Evolutionary conservation across 1,140 invertebrate genomes (phyloP).

Genomic region (Drosophila parabipectinata): DNA sequence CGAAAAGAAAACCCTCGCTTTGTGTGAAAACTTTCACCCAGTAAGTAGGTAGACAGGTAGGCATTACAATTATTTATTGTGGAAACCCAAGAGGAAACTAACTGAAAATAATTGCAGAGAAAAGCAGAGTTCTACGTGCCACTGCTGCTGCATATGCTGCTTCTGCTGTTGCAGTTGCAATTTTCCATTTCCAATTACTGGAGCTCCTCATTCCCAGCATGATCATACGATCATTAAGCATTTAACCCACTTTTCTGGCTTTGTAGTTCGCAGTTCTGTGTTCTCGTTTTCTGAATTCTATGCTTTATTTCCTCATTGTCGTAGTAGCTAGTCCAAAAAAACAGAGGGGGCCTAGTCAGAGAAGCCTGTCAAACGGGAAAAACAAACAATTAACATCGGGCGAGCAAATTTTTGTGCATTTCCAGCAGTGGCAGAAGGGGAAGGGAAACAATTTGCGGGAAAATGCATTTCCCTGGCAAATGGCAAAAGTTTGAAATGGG

Average conservation of each 20-base stretch:
- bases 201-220: slow-evolving; percentile 32
- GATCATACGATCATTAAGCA: slow-evolving; percentile 47
- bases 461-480: slow-evolving; percentile 42
- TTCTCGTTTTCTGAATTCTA: slow-evolving; percentile 43
- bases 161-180: slow-evolving; percentile 14
- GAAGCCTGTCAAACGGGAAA: slow-evolving; percentile 26
- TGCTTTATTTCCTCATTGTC: slow-evolving; percentile 53
- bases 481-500: neutral
- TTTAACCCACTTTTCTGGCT: slow-evolving; percentile 50
- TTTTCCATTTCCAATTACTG: slow-evolving; percentile 35
- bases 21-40: slow-evolving; percentile 45
- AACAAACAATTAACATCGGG: slow-evolving; percentile 54
- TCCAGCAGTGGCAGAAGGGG: neutral
- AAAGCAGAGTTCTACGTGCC: slow-evolving; percentile 22
- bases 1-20: slow-evolving; percentile 4
- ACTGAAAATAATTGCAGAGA: slow-evolving; percentile 1
- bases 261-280: slow-evolving; percentile 6
- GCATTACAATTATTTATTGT: slow-evolving; percentile 36
- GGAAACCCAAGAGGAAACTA: slow-evolving; percentile 11
- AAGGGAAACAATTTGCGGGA: slow-evolving; percentile 35
- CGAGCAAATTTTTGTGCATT: slow-evolving; percentile 36
- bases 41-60: slow-evolving; percentile 1
- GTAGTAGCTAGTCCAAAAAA: neutral
- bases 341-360: neutral
- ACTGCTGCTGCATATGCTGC: neutral